Evolutionary conservation across 2,113 vertebrate genomes (phyloP), one percentile per base, ranked within the genome.

Genomic region (Spea bombifrons): DNA sequence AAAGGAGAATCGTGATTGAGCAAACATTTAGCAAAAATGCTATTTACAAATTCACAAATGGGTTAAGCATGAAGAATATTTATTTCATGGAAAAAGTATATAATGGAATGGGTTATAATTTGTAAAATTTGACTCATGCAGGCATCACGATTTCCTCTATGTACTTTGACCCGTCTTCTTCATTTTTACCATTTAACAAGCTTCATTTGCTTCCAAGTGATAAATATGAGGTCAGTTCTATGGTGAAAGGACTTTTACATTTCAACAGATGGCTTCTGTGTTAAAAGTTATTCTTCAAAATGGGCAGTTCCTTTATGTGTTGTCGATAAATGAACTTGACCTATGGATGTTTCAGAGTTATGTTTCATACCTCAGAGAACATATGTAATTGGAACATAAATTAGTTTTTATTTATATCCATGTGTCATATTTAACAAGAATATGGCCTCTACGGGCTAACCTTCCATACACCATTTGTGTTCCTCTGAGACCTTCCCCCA

Each of bases 351-450:
- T 65, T 71, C 57, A 71, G 30, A 71, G 71, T 78, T 71, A 78
- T 72, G 70, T 57, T 79, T 79, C 70, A 73, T 79, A 73, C 70
- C 63, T 79, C 69, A 72, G 70, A 79, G 76, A 73, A 57, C 76
- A 72, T n/a, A 52, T 71, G 70, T 79, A 79, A 79, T 79, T 79
- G 76, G 59, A 79, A 78, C 76, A 78, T 71, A 78, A 71, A 78
- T 78, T 78, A 78, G 59, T 12, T 78, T 78, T 78, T 48, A 78
- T 71, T 78, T 78, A 68, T 79, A 72, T 78, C 57, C 59, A 64
- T 72, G 68, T 72, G 69, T 65, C 76, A 78, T 65, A 72, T 61
- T 64, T 63, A 78, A 64, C 57, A 78, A 65, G 61, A 59, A 73
- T 47, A 59, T 46, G 10, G 61, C 65, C 70, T 64, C 59, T 73